Evolutionary conservation across 2,888 invertebrate genomes (phyloP), one percentile per base, ranked within the genome.

Genomic region (Heterodera filipjevi): DNA sequence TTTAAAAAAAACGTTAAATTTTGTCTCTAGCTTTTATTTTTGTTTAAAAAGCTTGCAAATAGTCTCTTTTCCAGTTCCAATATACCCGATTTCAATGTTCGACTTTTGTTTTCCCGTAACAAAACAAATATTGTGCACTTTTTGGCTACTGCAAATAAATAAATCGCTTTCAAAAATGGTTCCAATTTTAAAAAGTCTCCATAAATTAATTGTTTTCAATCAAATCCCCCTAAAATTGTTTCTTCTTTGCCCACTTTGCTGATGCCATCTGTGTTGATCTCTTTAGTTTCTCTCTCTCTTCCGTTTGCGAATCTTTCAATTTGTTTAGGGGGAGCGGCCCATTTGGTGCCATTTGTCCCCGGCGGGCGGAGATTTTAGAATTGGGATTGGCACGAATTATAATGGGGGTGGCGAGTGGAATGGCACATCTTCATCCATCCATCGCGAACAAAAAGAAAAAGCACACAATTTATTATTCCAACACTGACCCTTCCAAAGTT

Each of bases 361-460:
- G 59, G n/a, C 27, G 27, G 59, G 59, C 59, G 27, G 59, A 27
- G 27, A n/a, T 59, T 59, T 59, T n/a, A 59, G 59, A 59, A 59
- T 59, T 59, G 59, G 59, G 22, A 59, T 59, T 59, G 59, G 59
- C 59, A 59, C 59, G 59, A n/a, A 59, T 59, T 59, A 59, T 59
- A 27, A 59, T 27, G 59, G 27, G n/a, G 12, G 59, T 8, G 27
- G n/a, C 27, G 59, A 59, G 10, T 27, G 59, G 59, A 12, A 59
- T 27, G 59, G 59, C 59, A 59, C 59, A 59, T 27, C 27, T 10
- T 59, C 22, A 53, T 53, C 53, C 53, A 53, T 53, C 19, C 16
- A 22, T 22, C 19, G 19, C 10, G 10, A 59, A 59, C n/a, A 59
- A 59, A 59, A 59, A 59, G 27, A 19, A 59, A 59, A n/a, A 27